Evolutionary conservation across 2,797 vertebrate genomes (phyloP).

Genomic region (Echiichthys vipera): DNA sequence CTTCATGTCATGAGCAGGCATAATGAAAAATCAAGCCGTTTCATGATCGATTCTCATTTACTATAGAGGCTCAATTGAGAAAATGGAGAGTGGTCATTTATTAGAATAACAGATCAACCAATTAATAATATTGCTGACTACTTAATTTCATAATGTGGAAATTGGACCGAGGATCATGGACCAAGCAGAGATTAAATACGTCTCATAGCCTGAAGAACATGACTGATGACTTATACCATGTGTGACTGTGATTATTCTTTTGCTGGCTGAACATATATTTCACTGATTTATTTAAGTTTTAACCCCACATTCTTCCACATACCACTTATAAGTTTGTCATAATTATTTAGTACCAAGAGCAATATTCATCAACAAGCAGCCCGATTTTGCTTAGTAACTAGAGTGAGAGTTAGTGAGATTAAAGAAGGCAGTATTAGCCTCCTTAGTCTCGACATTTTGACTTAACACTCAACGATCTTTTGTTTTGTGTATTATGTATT

Average conservation of each 20-base stretch:
- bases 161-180: slow-evolving; percentile 1
- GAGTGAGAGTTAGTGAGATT: slow-evolving; percentile 10
- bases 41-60: slow-evolving; percentile 64
- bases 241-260: slow-evolving; percentile 14
- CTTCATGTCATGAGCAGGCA: slow-evolving; percentile 18
- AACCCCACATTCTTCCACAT: slow-evolving; percentile 3
- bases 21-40: slow-evolving; percentile 39
- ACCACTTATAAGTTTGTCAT: neutral
- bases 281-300: slow-evolving; percentile 18
- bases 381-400: neutral
- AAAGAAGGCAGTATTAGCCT: neutral
- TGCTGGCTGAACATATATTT: slow-evolving; percentile 31
- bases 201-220: slow-evolving; percentile 25
- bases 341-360: slow-evolving; percentile 7
- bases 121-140: slow-evolving; percentile 38
- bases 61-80: slow-evolving; percentile 37
- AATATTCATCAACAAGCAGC: slow-evolving; percentile 15
- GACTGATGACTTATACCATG: slow-evolving; percentile 24
- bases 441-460: slow-evolving; percentile 17
- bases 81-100: slow-evolving; percentile 32
- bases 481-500: slow-evolving; percentile 36
- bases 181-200: slow-evolving; percentile 28
- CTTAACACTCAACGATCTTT: slow-evolving; percentile 17
- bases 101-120: slow-evolving; percentile 42
- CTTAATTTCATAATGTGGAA: slow-evolving; percentile 49